Base-by-base conservation (phyloP, 2,888 invertebrate genomes). In the Drosophila birchii region DNA sequence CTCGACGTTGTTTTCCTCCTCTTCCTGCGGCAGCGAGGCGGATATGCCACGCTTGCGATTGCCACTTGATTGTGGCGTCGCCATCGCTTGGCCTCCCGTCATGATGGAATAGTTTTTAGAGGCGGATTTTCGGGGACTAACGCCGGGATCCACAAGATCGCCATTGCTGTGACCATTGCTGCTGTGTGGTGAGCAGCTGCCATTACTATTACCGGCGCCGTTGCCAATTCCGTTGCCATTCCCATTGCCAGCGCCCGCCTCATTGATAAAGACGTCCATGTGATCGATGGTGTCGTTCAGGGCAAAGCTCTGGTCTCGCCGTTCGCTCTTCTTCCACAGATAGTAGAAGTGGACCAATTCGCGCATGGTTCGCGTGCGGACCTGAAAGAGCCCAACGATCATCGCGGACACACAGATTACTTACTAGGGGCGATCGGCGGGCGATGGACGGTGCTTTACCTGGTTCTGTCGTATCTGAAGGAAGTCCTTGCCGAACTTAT, bases 301-400 rank as follows among this genome's bases (percentile, higher is more conserved):
- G 2, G 88, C 87, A 59, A 90, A 92, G 72, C 90, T 88, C 43
- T 91, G 90, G 84, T 99, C 99, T 92, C 99, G 98, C 20, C 99
- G 94, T 91, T 99, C 99, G 32, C 99, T 99, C 93, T 99, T 99
- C 93, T 99, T 99, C 99, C 99, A 99, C 62, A 98, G 94, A 88
- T 97, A 97, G 92, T 97, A 97, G 93, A 99, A 99, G 91, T 99
- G 98, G 16, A 99, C 98, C 74, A 99, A 93, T 93, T 99, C 99
- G 38, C 98, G 98, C 47, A 99, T 98, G 11, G 98, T 97, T 81
- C 99, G 94, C 66, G 98, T 98, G 85, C 97, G 94, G 53, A 99
- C 93, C 92, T 92, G 64, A 68, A 83, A 88, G 47, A 44, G 47
- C 49, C 29, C 38, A 58, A 51, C 23, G 56, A 47, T 39, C 51